Base-by-base conservation (phyloP, 2,797 vertebrate genomes). In the Aplochiton taeniatus region DNA sequence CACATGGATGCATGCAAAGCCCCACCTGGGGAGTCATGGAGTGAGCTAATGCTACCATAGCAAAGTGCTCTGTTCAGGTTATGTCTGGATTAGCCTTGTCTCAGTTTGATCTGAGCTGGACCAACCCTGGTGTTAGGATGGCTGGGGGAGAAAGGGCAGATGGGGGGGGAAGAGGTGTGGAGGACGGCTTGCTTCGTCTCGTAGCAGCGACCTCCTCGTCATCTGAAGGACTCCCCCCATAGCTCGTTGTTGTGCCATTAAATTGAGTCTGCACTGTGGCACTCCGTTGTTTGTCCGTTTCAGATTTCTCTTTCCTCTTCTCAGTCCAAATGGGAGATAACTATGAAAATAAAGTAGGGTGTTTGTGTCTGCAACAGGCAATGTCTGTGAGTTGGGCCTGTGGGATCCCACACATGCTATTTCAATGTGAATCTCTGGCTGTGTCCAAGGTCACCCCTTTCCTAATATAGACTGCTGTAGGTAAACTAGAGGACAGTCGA, bases 361-460 rank as follows among this genome's bases (percentile, higher is more conserved):
- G 54, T 78, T 64, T 78, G 71, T 74, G 69, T 79, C 62, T 66
- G 76, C 81, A 85, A 86, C 88, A n/a, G n/a, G n/a, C 82, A 87
- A 86, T 74, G 81, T 75, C 80, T 87, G 86, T 74, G 82, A 77
- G 73, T 69, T 69, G 45, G 73, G 53, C 77, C 70, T 75, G 58
- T 79, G 80, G 77, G 82, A 86, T 77, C 78, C 84, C 77, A 56
- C 58, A 72, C 66, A 72, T 85, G 87, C 89, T 90, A n/a, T 88
- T 85, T 91, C 88, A 90, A 80, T 85, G 78, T 82, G 70, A 82
- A 77, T 87, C 79, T 80, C 84, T 79, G 83, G 69, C 60, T 62
- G 76, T 87, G 84, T 82, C 83, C 90, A 91, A 91, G 90, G 90
- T 91, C 91, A 89, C 78, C 54, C 84, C 87, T 44, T 59, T 56